Percentiles rank a stretch among this genome's conserved stretches.
Evolutionary conservation across 2,797 vertebrate species (phyloP).

Genomic region (Sebastes oblongus): DNA sequence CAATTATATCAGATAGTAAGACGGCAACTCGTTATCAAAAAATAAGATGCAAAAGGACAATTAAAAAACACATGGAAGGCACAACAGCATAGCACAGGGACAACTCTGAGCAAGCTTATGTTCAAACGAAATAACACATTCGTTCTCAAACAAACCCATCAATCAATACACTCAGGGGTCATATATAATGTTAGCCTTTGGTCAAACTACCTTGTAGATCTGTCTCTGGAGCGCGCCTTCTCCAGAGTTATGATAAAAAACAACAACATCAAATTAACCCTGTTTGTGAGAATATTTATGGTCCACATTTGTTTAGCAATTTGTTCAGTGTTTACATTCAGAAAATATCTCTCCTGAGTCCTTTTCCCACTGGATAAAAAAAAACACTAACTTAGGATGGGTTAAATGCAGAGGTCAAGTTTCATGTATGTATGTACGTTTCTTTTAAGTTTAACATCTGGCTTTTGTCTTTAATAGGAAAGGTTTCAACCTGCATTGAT

Average conservation of each 20-base stretch:
- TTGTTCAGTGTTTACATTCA: background rate
- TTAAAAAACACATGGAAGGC: background rate
- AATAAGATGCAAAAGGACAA: background rate
- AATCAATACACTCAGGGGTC: background rate
- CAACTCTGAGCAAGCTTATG: background rate
- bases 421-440: too few relatives aligned
- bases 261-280: too few relatives aligned
- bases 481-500: background rate
- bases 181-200: background rate
- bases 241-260: too few relatives aligned
- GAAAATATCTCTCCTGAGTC: background rate
- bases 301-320: background rate
- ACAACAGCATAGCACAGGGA: background rate
- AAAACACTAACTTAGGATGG: rapidly evolving
- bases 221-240: too few relatives aligned
- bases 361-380: background rate
- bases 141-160: background rate
- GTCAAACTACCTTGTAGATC: background rate
- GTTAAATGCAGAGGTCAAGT: too few relatives aligned
- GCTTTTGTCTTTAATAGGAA: background rate
- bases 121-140: background rate
- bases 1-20: background rate
- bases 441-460: background rate
- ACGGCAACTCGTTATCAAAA: background rate
- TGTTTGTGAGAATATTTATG: too few relatives aligned